Conservation (phyloP, 2,113 vertebrate genomes). For the Brienomyrus longianalis region DNA sequence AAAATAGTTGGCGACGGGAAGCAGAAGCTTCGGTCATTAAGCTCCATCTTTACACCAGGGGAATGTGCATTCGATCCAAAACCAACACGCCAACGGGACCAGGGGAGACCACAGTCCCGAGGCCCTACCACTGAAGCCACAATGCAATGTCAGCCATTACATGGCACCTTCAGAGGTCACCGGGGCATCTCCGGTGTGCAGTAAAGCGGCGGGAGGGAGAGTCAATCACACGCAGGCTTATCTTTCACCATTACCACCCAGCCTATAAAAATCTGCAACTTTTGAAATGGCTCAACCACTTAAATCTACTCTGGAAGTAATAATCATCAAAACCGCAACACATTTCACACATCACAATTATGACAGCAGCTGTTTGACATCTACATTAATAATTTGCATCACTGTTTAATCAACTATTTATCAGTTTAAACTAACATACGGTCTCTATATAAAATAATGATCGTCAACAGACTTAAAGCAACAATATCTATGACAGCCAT, state of each 20-base stretch:
- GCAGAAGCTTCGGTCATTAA: background rate
- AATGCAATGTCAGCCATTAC: background rate
- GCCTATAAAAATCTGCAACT: background rate
- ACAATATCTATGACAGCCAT: background rate
- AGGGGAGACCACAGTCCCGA: background rate
- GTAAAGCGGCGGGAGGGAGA: background rate
- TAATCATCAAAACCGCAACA: background rate
- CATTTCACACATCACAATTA: background rate
- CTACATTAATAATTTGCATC: background rate
- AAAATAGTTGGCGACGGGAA: background rate
- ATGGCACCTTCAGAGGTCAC: background rate
- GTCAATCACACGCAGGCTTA: background rate
- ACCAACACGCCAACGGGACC: constrained; percentile 11
- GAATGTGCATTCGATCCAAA: background rate
- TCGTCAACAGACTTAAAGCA: background rate
- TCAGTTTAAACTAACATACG: background rate
- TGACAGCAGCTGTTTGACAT: background rate
- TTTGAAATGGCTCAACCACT: background rate
- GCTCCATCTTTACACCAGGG: background rate
- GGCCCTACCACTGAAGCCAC: background rate
- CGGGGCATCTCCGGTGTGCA: background rate
- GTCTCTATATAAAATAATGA: background rate
- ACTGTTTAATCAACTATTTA: background rate
- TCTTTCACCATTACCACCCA: background rate
- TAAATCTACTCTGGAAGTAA: background rate